phyloP scores from a whole-genome alignment of 2,888 invertebrate genomes.

The Macrosoma leucophasiata region DNA sequence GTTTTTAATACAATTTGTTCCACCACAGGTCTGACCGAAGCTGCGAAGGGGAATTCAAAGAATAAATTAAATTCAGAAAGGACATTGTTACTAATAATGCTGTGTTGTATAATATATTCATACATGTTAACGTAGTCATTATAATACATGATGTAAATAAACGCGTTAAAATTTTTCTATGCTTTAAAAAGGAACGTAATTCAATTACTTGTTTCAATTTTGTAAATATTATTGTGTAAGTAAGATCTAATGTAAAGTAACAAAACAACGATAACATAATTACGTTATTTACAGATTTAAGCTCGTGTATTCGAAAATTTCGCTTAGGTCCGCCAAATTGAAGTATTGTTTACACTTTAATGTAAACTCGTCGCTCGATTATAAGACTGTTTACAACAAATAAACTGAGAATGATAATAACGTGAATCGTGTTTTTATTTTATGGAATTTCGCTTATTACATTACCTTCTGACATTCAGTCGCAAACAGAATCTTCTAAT shows the following conservation, averaged over 20 bases:
- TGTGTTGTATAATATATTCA: conserved; percentile 42
- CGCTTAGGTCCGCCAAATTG: conserved; percentile 70
- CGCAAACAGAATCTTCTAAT: no score
- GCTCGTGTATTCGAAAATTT: conserved; percentile 52
- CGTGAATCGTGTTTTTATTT: conserved; percentile 19
- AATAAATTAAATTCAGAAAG: conserved; percentile 33
- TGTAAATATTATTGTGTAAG: conserved; percentile 58
- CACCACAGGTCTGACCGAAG: conserved; percentile 59
- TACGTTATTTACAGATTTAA: conserved; percentile 31
- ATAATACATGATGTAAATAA: conserved; percentile 35
- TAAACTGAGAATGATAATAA: conserved; percentile 46
- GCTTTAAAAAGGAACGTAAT: conserved; percentile 49
- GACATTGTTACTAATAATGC: conserved; percentile 37
- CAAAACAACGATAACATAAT: conserved; percentile 53
- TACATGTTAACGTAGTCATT: conserved; percentile 50
- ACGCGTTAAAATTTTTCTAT: conserved; percentile 28
- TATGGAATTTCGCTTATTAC: no score
- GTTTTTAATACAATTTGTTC: no score
- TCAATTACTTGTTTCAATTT: conserved; percentile 59
- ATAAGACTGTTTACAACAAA: conserved; percentile 73
- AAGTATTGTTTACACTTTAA: conserved; percentile 56
- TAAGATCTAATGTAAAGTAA: conserved; percentile 43
- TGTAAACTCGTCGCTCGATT: conserved; percentile 65
- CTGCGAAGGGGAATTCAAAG: conserved; percentile 50
- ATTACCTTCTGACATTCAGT: background rate